Base-by-base conservation (phyloP, 2,797 vertebrate species). In the Acropternis orthonyx region DNA sequence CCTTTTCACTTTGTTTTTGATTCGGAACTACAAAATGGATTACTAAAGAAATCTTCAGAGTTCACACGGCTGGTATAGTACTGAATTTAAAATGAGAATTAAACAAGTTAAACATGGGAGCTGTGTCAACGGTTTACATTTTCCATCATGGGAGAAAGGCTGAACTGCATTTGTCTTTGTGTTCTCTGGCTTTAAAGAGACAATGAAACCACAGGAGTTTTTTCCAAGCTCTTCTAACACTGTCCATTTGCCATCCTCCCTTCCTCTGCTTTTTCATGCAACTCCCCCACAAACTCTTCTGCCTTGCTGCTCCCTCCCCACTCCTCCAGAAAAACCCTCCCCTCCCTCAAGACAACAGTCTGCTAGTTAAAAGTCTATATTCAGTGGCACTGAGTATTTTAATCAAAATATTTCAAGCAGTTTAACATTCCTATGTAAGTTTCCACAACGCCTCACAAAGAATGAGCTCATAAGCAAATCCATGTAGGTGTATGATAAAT, bases 11-110 rank as follows among this genome's bases (percentile, higher is more conserved):
- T 99, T 99, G 99, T 99, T 99, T 99, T 99, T 99, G 97, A 98
- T 98, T 98, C 98, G 97, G 98, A 98, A 98, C 98, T 98, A 99
- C 99, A 99, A 99, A 99, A 99, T 99, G 99, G 99, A 99, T 99
- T 99, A 99, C 98, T 97, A 98, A 98, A 98, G 98, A 98, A 98
- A 98, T 97, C 97, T 98, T 97, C 97, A 97, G 98, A 98, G 98
- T 98, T 98, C 98, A 98, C 98, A 98, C 96, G 98, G 98, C 98
- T 75, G 89, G 97, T 97, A 98, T 98, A 98, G 98, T 97, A 98
- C 98, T 98, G 96, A 98, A 98, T 98, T 98, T 98, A 98, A 98
- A 99, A 98, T 98, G 98, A 98, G 98, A 97, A 98, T 98, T 98
- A 98, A 98, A 98, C 98, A 98, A 98, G 98, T 98, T 98, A 98